Evolutionary conservation across 2,113 vertebrate genomes (phyloP).

Genomic region (Indicator indicator): DNA sequence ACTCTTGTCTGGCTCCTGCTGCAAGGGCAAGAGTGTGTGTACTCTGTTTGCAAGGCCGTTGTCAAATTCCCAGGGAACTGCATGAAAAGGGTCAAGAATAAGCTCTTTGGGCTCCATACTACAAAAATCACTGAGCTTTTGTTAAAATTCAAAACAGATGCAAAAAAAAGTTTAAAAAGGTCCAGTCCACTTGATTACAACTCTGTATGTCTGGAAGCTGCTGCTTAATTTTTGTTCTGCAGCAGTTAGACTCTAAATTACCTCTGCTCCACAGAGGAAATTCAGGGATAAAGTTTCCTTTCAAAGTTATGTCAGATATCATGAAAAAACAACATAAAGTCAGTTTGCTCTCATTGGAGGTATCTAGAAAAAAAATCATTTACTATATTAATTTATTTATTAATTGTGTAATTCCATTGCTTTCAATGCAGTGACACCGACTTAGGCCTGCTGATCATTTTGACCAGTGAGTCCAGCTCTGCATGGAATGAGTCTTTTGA

Average conservation of each 20-base stretch:
- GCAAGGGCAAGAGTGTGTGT: background rate
- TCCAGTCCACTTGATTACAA: background rate
- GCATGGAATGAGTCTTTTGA: background rate
- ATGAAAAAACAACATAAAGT: background rate
- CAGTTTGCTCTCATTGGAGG: background rate
- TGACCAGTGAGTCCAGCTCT: background rate
- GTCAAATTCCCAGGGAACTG: constrained; percentile 22
- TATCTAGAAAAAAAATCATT: background rate
- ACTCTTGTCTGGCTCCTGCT: constrained; percentile 43
- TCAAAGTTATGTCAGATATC: background rate
- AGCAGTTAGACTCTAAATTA: background rate
- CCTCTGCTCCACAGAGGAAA: constrained; percentile 36
- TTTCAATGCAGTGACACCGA: background rate
- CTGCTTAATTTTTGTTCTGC: constrained; percentile 7
- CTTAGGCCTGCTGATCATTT: background rate
- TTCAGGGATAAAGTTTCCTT: background rate
- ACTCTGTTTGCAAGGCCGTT: constrained; percentile 1
- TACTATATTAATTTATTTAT: background rate
- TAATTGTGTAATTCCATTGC: background rate
- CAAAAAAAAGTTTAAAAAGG: constrained; percentile 28
- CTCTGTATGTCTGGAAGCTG: background rate
- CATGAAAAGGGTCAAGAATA: background rate
- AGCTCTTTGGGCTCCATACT: background rate
- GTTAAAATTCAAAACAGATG: background rate
- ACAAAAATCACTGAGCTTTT: constrained; percentile 3